Base-by-base conservation (phyloP, 2,797 vertebrate species). In the Phataginus tetradactyla region DNA sequence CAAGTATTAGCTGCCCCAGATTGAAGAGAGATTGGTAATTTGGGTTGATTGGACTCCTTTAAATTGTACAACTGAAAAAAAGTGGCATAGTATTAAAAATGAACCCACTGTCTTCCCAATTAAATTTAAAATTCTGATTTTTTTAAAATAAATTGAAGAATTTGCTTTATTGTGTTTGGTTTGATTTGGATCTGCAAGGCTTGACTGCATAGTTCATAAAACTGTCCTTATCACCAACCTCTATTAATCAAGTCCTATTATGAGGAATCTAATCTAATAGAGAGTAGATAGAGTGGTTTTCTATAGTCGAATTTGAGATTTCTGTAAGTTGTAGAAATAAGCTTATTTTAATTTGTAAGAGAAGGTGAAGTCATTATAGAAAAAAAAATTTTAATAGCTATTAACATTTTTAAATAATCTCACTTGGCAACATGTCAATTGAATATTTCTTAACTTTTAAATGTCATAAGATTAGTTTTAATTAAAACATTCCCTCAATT, bases 1-100 rank as follows among this genome's bases (percentile, higher is more conserved):
- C 59, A 93, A 42, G 57, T 93, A 97, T 90, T 93, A 96, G 34
- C 59, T 74, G 12, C 37, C 83, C 83, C 15, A 85, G 32, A 81
- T 7, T 59, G 23, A 87, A 61, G 57, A 55, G 32, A 83, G 55
- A 80, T 90, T 74, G 79, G 17, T 64, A 79, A 78, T 42, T 61
- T 85, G 45, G 23, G 12, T 1, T 94, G n/a, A 95, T 68, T 85
- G 78, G 7, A 95, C 87, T 80, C 61, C 17, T 79, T 91, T 78
- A 94, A 79, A 85, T 39, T 23, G 3, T 55, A 89, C 29, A 74
- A 18, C 29, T 55, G 9, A 23, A 83, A 94, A 45, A 74, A 86
- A 27, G 0, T 64, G 18, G 17, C 57, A 34, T 20, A 69, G 34
- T 42, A 59, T 17, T 55, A 87, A 64, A 37, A 64, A 37, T 1